Base-by-base conservation (phyloP, 2,113 vertebrate species). In the Rhea americana region DNA sequence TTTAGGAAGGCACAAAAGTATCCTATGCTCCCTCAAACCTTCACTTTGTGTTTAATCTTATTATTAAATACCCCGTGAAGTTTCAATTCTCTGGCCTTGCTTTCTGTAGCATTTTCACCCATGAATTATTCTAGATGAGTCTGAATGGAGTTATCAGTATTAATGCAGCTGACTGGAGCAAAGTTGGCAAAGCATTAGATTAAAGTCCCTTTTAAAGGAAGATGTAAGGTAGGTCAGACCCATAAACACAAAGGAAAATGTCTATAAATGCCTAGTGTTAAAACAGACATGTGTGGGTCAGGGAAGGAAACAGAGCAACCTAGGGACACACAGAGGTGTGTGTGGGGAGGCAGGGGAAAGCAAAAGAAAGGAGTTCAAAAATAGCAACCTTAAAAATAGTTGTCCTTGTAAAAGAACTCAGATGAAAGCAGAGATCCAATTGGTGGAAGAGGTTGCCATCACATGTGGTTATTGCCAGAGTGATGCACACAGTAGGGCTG, bases 301-400 rank as follows among this genome's bases (percentile, higher is more conserved):
- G 63, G 62, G 22, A 91, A 87, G 43, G 61, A 50, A 95, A 81
- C 43, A 79, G 47, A 96, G 86, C 66, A 93, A 81, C 41, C 39
- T 55, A 80, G 47, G 55, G 82, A 91, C 76, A 93, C 76, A 90
- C 59, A 82, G 82, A 85, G 89, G 82, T 92, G 82, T 2, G n/a
- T 14, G 17, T 26, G 72, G 70, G 70, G 41, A 47, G 51, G 66
- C 37, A 93, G 77, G 51, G 86, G 59, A 97, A 95, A 85, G 81
- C 68, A 90, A 85, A 92, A 85, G 56, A 93, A 94, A 82, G 84
- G 81, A 77, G 47, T 80, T 93, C 89, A 89, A 94, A 95, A 94
- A 94, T 92, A 95, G 91, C 76, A 90, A 78, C 58, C 87, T 95
- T 85, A 95, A 95, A 95, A 94, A 96, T 96, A 92, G 91, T 93